These are phyloP conservation scores for Helicorthomorpha holstii DNA, from an alignment of 1,140 invertebrate species.

Conservation along the genomic window DNA sequence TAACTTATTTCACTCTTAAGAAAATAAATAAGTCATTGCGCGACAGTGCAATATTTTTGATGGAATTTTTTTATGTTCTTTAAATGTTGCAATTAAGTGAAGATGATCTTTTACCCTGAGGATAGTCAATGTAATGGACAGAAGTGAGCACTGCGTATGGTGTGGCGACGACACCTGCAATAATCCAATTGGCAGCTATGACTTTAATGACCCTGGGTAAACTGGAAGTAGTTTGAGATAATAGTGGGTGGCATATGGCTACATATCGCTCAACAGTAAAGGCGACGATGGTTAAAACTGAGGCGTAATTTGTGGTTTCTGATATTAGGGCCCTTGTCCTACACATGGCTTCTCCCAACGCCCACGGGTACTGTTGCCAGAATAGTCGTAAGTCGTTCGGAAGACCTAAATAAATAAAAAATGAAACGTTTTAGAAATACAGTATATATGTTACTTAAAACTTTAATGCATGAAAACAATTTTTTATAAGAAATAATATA, in stretches of 20 bases:
- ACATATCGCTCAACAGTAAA: constrained; percentile 68
- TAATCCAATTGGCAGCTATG: constrained; percentile 57
- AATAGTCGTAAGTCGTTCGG: constrained; percentile 16
- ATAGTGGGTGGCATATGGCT: constrained; percentile 78
- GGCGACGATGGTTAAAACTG: constrained; percentile 73
- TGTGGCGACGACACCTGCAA: constrained; percentile 52
- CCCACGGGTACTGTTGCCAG: constrained; percentile 34
- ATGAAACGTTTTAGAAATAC: too few species aligned
- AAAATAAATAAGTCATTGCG: too few species aligned
- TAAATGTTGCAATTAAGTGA: too few species aligned
- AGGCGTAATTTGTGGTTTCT: constrained; percentile 26
- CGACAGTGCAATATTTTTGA: too few species aligned
- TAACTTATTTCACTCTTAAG: too few species aligned
- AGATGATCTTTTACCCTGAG: neutral
- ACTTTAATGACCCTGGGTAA: constrained; percentile 60
- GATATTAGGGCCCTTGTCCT: constrained; percentile 27
- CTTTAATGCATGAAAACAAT: too few species aligned
- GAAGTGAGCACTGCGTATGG: constrained; percentile 46
- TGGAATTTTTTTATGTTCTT: too few species aligned
- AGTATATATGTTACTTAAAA: too few species aligned
- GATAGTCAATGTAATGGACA: constrained; percentile 16
- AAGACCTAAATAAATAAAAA: constrained; percentile 10
- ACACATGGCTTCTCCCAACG: constrained; percentile 30
- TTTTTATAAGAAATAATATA: too few species aligned
- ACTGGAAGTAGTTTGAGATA: constrained; percentile 55